These are phyloP conservation scores for Myocastor coypus DNA, from an alignment of 2,113 vertebrate genomes.

Conservation along the genomic window DNA sequence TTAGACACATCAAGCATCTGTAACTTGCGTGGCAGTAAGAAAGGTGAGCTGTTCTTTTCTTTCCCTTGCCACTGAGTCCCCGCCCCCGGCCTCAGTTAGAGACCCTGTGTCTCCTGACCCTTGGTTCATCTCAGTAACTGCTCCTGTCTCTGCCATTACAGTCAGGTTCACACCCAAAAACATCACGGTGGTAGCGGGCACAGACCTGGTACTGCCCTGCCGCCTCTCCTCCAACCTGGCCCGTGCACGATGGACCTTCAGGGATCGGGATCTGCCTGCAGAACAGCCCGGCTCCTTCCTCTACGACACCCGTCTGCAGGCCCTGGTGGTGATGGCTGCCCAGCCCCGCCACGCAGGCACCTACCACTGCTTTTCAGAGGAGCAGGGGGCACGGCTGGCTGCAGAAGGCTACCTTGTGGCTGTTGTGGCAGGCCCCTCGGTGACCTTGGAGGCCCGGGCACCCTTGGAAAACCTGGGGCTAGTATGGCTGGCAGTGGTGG, in stretches of 20 bases:
- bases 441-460: conserved; percentile 92
- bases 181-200: conserved; percentile 93
- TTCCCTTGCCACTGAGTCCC: background rate
- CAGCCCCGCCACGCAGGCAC: conserved; percentile 89
- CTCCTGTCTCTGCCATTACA: conserved; percentile 66
- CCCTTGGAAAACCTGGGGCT: conserved; percentile 93
- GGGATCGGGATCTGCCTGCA: conserved; percentile 88
- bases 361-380: conserved; percentile 94
- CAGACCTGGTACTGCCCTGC: conserved; percentile 95
- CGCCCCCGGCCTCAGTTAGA: background rate
- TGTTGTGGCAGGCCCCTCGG: conserved; percentile 88
- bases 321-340: conserved; percentile 90
- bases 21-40: conserved; percentile 77
- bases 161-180: conserved; percentile 90
- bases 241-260: conserved; percentile 92
- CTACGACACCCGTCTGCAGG: conserved; percentile 90
- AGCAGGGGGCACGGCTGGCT: conserved; percentile 91
- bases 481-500: conserved; percentile 96
- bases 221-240: conserved; percentile 96
- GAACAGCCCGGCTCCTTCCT: conserved; percentile 84
- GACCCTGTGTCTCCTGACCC: too few species aligned
- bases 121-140: background rate
- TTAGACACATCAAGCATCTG: conserved; percentile 79
- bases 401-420: conserved; percentile 91
- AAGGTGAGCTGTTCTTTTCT: conserved; percentile 80